A percentile compares a stretch with the other conserved stretches of the same genome.
Evolutionary conservation across 2,797 vertebrate genomes (phyloP).

Genomic region (Ctenopoma kingsleyae): DNA sequence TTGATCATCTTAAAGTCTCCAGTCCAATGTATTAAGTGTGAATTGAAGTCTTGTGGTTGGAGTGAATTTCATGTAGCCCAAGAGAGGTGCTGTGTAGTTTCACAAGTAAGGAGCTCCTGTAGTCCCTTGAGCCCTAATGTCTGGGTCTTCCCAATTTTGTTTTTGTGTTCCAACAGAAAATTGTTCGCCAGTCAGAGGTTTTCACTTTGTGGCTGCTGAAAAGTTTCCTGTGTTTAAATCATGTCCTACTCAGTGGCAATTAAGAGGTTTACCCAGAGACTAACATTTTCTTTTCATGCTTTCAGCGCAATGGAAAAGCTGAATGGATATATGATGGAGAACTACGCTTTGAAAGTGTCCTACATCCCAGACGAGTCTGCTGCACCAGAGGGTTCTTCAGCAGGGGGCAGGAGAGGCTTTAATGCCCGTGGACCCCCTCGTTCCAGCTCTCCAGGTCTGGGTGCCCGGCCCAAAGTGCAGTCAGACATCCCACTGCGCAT

Average conservation of each 20-base stretch:
- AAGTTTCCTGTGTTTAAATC: slow-evolving; percentile 13
- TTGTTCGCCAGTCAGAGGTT: background rate
- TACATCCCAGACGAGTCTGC: slow-evolving; percentile 97
- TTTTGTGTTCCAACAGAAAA: background rate
- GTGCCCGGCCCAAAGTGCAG: slow-evolving; percentile 91
- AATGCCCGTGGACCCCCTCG: slow-evolving; percentile 90
- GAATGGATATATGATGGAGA: slow-evolving; percentile 96
- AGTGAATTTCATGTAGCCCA: background rate
- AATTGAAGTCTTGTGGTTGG: background rate
- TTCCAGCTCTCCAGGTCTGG: slow-evolving; percentile 89
- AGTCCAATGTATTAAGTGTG: slow-evolving; percentile 12
- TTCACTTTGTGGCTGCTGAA: background rate
- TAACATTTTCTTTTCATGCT: slow-evolving; percentile 7
- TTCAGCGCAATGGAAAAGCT: slow-evolving; percentile 97
- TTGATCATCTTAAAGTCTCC: slow-evolving; percentile 31
- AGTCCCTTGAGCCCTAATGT: background rate
- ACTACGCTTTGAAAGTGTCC: slow-evolving; percentile 94
- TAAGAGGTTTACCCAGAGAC: background rate
- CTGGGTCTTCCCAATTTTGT: background rate
- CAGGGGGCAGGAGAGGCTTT: slow-evolving; percentile 89
- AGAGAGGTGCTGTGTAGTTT: background rate
- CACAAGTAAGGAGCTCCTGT: background rate
- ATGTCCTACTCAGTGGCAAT: background rate
- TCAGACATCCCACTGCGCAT: slow-evolving; percentile 94
- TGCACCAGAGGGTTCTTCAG: slow-evolving; percentile 81